phyloP scores from a whole-genome alignment of 2,888 invertebrate genomes.

The Thymelicus sylvestris region DNA sequence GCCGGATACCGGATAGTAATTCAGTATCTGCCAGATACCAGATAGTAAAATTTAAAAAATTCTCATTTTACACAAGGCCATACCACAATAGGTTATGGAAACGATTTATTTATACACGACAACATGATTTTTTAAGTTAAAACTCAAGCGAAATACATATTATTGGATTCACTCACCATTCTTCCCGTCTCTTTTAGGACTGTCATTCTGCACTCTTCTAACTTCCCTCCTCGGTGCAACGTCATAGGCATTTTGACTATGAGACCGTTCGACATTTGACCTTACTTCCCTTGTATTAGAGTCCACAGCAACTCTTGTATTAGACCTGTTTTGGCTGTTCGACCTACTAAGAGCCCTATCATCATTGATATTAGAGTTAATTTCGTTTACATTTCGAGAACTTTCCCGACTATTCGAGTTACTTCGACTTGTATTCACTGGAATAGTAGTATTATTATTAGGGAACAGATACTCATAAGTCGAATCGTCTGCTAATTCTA shows the following conservation, averaged over 20 bases:
- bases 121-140: too few species aligned
- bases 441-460: slow-evolving; percentile 37
- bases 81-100: too few species aligned
- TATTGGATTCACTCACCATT: slow-evolving; percentile 56
- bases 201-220: slow-evolving; percentile 58
- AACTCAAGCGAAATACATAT: too few species aligned
- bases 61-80: too few species aligned
- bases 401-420: neutral
- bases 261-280: slow-evolving; percentile 65
- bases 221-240: slow-evolving; percentile 56
- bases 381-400: slow-evolving; percentile 1
- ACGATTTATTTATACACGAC: too few species aligned
- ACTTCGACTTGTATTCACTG: neutral
- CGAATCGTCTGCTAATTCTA: slow-evolving; percentile 61
- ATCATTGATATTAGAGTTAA: slow-evolving; percentile 3
- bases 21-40: too few species aligned
- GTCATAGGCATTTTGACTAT: slow-evolving; percentile 72
- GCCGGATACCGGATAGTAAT: too few species aligned
- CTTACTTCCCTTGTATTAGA: slow-evolving; percentile 50
- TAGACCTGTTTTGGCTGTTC: slow-evolving; percentile 21
- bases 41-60: too few species aligned
- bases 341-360: slow-evolving; percentile 7
- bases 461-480: slow-evolving; percentile 72
- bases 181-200: slow-evolving; percentile 63
- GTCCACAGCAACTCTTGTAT: slow-evolving; percentile 44